Evolutionary conservation across 2,797 vertebrate species (phyloP), one percentile per base, ranked within the genome.

Genomic region (Pelochelys cantorii): DNA sequence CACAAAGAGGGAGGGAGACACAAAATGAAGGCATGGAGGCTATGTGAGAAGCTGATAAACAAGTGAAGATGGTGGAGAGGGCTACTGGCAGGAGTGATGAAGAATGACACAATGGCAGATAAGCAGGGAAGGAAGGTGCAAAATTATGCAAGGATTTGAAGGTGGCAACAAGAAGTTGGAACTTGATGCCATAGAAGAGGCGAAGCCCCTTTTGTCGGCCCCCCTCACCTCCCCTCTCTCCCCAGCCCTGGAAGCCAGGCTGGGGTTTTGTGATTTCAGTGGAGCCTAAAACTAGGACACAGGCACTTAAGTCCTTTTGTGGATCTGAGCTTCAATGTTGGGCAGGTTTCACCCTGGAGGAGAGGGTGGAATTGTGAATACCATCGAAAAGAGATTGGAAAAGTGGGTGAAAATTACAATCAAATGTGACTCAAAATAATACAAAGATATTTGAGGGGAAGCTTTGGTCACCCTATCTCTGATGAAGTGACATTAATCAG

Each of bases 341-440:
- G 7, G 20, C n/a, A 37, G 34, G 37, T 34, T 74, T 34, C 20
- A 37, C 56, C 75, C 92, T 92, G 86, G 87, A 96, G 88, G 88
- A 94, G 94, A 82, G 34, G 84, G 27, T 27, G 74, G 42, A 53
- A 60, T 80, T 85, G 77, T 0, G 92, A 87, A 90, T 27, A 91
- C 18, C 11, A 75, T 18, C 62, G 14, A 34, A 83, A 90, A 79
- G 5, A 93, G 60, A 65, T 22, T 27, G 56, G 56, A 84, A 95
- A 93, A 89, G 55, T 29, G 93, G 81, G 74, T 31, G 1, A 80
- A 89, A 22, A 20, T 42, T 71, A 62, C 52, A 93, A 2, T 0
- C 0, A 14, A 55, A 15, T 54, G 94, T 82, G 88, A n/a, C 29
- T 59, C 71, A 23, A 12, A 42, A 74, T 37, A 42, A 42, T 74